Evolutionary conservation across 2,797 vertebrate genomes (phyloP).

Genomic region (Cryptoblepharus egeriae): DNA sequence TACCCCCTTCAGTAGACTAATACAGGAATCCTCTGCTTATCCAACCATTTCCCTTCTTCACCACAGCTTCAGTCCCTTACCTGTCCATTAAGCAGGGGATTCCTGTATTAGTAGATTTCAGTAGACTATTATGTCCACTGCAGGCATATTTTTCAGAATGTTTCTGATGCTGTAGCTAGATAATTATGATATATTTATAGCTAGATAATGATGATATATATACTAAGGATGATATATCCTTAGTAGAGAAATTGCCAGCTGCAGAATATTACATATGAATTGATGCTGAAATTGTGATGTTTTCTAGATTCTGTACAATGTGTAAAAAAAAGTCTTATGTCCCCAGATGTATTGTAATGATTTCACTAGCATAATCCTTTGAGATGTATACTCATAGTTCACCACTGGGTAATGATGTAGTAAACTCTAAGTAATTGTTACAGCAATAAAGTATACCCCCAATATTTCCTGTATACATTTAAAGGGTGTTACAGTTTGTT

Average conservation of each 20-base stretch:
- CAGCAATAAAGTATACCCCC: not conserved
- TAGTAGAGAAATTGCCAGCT: slow-evolving; percentile 11
- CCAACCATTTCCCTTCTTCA: too few relatives aligned
- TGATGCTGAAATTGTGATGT: slow-evolving; percentile 43
- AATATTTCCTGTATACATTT: slow-evolving; percentile 25
- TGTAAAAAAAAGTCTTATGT: not conserved
- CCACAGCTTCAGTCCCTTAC: too few relatives aligned
- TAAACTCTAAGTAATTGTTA: not conserved
- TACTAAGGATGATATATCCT: slow-evolving; percentile 37
- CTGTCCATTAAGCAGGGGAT: too few relatives aligned
- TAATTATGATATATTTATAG: slow-evolving; percentile 3
- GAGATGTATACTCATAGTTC: slow-evolving; percentile 25
- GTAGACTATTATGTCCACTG: slow-evolving; percentile 48
- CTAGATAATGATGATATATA: not conserved
- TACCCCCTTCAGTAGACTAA: slow-evolving; percentile 50
- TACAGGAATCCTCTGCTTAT: too few relatives aligned
- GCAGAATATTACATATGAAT: slow-evolving; percentile 21
- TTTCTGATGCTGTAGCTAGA: slow-evolving; percentile 18
- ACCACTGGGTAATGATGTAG: slow-evolving; percentile 1
- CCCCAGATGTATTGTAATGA: slow-evolving; percentile 21
- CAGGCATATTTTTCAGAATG: slow-evolving; percentile 45
- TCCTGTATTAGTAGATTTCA: too few relatives aligned
- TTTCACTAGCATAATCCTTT: slow-evolving; percentile 32
- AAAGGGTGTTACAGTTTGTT: not conserved
- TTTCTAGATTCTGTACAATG: slow-evolving; percentile 18